A percentile compares a stretch with the other conserved stretches of the same genome.
phyloP scores from a whole-genome alignment of 1,140 invertebrate species.

The Apis cerana region DNA sequence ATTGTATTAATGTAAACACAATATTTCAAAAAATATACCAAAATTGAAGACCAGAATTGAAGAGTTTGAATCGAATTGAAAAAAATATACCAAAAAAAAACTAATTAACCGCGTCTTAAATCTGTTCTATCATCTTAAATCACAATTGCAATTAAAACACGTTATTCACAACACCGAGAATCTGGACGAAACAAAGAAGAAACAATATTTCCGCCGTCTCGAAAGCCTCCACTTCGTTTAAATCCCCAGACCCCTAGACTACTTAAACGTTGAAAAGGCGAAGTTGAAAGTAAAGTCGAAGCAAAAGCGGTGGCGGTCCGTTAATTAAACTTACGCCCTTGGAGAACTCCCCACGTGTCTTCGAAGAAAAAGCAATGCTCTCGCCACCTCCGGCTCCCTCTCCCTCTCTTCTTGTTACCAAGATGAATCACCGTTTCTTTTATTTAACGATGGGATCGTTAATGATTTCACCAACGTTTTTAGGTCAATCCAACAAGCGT shows the following conservation, averaged over 20 bases:
- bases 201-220: not conserved
- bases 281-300: constrained; percentile 30
- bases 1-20: no score
- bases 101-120: not conserved
- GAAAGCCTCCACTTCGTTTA: constrained; percentile 16
- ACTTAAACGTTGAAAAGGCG: not conserved
- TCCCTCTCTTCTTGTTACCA: not conserved
- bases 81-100: not conserved
- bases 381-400: not conserved
- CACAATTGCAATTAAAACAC: not conserved
- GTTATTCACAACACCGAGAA: not conserved
- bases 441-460: not conserved
- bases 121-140: not conserved
- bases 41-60: no score
- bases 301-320: not conserved
- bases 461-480: constrained; percentile 7
- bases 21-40: no score
- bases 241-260: not conserved
- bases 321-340: constrained; percentile 31
- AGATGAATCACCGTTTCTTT: constrained; percentile 1
- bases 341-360: constrained; percentile 3
- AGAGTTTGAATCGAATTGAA: not conserved
- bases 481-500: not conserved
- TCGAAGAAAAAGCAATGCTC: constrained; percentile 18
- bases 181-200: not conserved